Evolutionary conservation across 2,797 vertebrate species (phyloP).

Genomic region (Hephaestus fuliginosus): DNA sequence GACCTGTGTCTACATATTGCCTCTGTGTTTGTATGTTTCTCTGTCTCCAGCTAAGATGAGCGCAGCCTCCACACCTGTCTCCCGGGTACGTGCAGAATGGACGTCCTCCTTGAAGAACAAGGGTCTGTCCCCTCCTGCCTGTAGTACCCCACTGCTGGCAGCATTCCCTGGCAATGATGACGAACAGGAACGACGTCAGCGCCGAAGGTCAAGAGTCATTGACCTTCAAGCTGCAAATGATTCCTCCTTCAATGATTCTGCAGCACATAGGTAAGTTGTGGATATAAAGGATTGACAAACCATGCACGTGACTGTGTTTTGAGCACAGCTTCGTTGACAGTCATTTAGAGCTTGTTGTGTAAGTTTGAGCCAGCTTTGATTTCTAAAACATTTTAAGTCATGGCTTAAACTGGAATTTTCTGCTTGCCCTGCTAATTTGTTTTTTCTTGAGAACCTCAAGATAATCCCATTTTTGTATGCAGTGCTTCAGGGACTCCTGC

Average conservation of each 20-base stretch:
- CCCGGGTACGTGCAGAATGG: conserved; percentile 77
- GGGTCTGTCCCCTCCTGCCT: conserved; percentile 75
- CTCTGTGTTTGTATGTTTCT: not conserved
- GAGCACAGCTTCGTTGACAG: not conserved
- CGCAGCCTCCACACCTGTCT: conserved; percentile 79
- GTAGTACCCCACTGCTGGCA: conserved; percentile 86
- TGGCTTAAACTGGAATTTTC: not conserved
- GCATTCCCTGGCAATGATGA: conserved; percentile 93
- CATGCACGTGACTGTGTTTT: not conserved
- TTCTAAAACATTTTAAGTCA: not conserved
- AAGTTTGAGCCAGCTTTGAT: not conserved
- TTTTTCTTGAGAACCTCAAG: not conserved
- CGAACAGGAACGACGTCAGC: conserved; percentile 90
- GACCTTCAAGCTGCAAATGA: conserved; percentile 86
- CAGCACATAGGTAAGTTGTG: conserved; percentile 75
- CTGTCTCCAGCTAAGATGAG: conserved; percentile 79
- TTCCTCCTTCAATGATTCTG: conserved; percentile 84
- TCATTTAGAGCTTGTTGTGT: not conserved
- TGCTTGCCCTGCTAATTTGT: not conserved
- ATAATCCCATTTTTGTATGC: conserved; percentile 41
- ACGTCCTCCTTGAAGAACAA: conserved; percentile 72
- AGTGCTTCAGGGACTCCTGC: conserved; percentile 85
- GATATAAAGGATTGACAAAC: not conserved
- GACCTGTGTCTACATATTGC: no score
- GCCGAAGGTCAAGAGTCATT: conserved; percentile 89